A percentile compares a stretch with the other conserved stretches of the same genome.
These are phyloP conservation scores for Cariama cristata DNA, from an alignment of 2,113 vertebrate genomes.

Conservation along the genomic window DNA sequence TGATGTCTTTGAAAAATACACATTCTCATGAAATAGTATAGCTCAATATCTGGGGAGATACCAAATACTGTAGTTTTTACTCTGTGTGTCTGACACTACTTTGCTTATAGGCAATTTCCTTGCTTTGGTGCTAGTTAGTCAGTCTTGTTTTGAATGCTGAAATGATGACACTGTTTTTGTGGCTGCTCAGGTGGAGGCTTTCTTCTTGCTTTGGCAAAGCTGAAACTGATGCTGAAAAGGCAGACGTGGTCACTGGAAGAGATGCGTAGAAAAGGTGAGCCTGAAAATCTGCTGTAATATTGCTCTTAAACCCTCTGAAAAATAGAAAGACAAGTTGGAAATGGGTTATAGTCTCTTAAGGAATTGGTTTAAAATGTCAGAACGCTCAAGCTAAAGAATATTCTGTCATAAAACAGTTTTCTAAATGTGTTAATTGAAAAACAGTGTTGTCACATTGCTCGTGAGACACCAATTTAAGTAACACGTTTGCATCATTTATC, in stretches of 20 bases:
- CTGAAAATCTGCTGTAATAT: neutral
- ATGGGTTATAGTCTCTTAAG: neutral
- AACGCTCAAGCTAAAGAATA: neutral
- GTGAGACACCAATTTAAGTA: neutral
- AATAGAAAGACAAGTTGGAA: neutral
- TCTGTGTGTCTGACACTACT: neutral
- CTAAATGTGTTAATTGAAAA: neutral
- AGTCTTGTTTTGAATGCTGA: neutral
- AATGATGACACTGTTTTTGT: neutral
- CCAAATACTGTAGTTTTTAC: neutral
- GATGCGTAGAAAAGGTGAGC: neutral
- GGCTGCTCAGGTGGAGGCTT: neutral
- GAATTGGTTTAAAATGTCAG: neutral
- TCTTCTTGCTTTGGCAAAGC: neutral
- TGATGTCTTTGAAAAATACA: neutral
- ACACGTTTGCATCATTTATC: neutral
- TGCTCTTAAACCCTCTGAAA: neutral
- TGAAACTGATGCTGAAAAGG: neutral
- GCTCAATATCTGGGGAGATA: neutral
- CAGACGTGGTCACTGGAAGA: neutral
- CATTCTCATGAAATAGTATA: neutral
- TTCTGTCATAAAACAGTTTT: neutral
- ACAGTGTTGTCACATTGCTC: neutral
- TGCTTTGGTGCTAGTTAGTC: neutral
- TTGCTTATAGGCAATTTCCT: neutral